phyloP scores from a whole-genome alignment of 2,797 vertebrate genomes.

The Micromesistius poutassou region DNA sequence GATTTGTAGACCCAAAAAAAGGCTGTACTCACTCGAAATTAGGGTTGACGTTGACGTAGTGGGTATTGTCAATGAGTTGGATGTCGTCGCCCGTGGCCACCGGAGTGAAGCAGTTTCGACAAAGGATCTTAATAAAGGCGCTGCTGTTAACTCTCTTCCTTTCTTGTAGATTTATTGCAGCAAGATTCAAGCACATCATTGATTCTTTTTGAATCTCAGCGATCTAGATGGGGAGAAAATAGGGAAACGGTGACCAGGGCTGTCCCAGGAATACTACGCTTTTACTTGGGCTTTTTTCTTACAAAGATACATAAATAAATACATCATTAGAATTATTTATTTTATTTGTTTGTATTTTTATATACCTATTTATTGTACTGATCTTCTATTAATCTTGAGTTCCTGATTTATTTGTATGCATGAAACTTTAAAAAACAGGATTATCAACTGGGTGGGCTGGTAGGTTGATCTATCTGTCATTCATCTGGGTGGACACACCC shows the following conservation, averaged over 20 bases:
- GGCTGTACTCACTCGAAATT: conserved; percentile 77
- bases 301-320: too few species aligned
- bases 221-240: not conserved
- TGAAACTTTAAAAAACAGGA: too few species aligned
- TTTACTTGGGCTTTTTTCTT: too few species aligned
- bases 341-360: too few species aligned
- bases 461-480: too few species aligned
- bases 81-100: conserved; percentile 81
- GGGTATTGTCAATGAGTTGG: conserved; percentile 75
- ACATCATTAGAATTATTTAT: not conserved
- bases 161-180: not conserved
- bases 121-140: not conserved
- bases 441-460: too few species aligned
- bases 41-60: conserved; percentile 82
- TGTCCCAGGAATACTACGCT: not conserved
- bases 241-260: not conserved
- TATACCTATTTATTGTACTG: too few species aligned
- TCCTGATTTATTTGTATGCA: too few species aligned
- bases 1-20: not conserved
- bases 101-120: conserved; percentile 62
- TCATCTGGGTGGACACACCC: too few species aligned
- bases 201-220: not conserved
- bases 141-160: not conserved
- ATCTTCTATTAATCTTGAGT: too few species aligned
- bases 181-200: not conserved